These are phyloP conservation scores for Coracias cyanogaster DNA, from an alignment of 2,797 vertebrate genomes.

Conservation along the genomic window DNA sequence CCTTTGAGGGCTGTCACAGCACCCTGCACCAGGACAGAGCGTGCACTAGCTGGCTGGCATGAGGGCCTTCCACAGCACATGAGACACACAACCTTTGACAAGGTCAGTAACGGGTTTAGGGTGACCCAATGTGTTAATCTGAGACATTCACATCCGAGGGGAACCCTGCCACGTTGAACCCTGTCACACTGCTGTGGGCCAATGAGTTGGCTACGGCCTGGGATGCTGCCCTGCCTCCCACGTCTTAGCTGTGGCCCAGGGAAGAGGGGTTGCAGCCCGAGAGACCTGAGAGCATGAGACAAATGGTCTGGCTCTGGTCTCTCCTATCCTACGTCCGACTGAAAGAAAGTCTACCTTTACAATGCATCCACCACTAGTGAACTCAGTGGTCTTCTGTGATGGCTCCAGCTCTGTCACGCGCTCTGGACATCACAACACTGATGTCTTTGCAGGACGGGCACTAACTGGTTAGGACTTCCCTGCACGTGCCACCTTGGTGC, in stretches of 20 bases:
- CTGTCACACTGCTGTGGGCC: not conserved
- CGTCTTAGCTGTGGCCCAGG: not conserved
- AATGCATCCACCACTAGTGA: not conserved
- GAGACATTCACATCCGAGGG: not conserved
- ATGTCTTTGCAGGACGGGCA: not conserved
- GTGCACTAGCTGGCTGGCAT: not conserved
- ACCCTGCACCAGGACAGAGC: not conserved
- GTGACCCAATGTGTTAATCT: not conserved
- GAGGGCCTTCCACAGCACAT: not conserved
- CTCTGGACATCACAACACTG: not conserved
- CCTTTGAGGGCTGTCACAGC: not conserved
- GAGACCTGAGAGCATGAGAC: not conserved
- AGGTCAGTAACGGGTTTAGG: not conserved
- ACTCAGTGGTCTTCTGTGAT: not conserved
- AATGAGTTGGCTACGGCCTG: not conserved
- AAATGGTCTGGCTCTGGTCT: not conserved
- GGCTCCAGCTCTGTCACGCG: not conserved
- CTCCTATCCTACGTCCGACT: not conserved
- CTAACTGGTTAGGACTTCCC: not conserved
- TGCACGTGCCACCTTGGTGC: rapidly evolving
- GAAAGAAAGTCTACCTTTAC: not conserved
- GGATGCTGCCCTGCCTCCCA: not conserved
- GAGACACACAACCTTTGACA: not conserved
- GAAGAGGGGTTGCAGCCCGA: not conserved
- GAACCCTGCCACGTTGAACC: rapidly evolving